phyloP scores from a whole-genome alignment of 2,113 vertebrate genomes.

The Lampris incognitus region DNA sequence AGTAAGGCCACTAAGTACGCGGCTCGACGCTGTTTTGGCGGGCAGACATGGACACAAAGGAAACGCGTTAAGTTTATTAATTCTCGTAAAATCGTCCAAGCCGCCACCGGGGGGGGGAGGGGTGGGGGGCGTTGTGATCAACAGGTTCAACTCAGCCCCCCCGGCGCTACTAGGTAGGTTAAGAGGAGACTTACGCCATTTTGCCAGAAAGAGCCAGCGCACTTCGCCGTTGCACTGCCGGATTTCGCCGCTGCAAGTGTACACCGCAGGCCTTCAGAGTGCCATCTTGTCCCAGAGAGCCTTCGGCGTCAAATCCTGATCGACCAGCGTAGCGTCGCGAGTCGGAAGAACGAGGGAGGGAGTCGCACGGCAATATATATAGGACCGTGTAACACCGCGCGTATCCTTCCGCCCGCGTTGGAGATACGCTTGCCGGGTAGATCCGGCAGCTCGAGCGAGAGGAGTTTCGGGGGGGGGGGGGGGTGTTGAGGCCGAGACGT shows the following conservation, averaged over 20 bases:
- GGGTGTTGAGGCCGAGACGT: not conserved
- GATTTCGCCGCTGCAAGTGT: slow-evolving; percentile 76
- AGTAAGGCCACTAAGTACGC: no score
- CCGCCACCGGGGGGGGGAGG: no score
- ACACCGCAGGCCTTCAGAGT: slow-evolving; percentile 74
- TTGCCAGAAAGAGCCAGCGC: slow-evolving; percentile 82
- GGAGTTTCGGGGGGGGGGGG: slow-evolving; percentile 1
- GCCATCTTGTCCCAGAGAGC: slow-evolving; percentile 72
- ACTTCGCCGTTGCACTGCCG: slow-evolving; percentile 80
- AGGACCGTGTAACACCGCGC: slow-evolving; percentile 11
- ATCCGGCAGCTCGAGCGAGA: not conserved
- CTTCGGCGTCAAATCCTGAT: no score
- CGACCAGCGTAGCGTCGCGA: slow-evolving; percentile 7
- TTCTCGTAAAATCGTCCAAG: no score
- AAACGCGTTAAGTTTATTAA: no score
- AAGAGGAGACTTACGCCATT: slow-evolving; percentile 83
- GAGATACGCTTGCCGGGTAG: rapidly evolving
- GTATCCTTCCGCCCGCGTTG: slow-evolving; percentile 62
- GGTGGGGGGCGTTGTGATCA: no score
- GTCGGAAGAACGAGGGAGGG: rapidly evolving
- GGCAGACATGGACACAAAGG: no score
- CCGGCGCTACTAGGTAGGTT: no score
- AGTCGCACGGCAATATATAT: slow-evolving; percentile 24
- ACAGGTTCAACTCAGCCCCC: no score
- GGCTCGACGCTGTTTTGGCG: no score